Percentiles rank a stretch among this genome's conserved stretches.
Evolutionary conservation across 2,113 vertebrate genomes (phyloP).

Genomic region (Eonycteris spelaea): DNA sequence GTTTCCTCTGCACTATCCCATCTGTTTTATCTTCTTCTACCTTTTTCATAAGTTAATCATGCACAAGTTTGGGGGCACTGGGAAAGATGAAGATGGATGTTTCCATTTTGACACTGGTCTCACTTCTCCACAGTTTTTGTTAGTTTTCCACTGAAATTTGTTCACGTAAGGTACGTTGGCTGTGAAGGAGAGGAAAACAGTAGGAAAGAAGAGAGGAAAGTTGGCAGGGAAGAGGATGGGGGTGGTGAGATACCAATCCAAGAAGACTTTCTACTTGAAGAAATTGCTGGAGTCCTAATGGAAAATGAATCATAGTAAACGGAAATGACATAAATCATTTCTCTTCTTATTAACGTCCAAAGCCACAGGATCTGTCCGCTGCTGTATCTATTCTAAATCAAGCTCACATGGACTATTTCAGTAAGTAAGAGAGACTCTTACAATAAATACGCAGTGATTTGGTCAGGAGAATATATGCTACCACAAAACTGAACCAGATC

Average conservation of each 20-base stretch:
- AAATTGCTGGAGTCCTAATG: neutral
- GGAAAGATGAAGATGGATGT: neutral
- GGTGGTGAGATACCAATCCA: neutral
- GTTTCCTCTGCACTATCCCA: neutral
- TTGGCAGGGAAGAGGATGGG: neutral
- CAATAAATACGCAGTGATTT: slow-evolving; percentile 54
- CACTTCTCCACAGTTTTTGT: neutral
- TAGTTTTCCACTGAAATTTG: neutral
- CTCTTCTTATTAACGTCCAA: slow-evolving; percentile 40
- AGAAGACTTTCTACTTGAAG: slow-evolving; percentile 8
- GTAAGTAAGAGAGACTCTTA: slow-evolving; percentile 45
- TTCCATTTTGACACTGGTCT: neutral
- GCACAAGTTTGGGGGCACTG: neutral
- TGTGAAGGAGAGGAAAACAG: neutral
- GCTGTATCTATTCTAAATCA: slow-evolving; percentile 58
- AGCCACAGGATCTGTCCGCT: neutral
- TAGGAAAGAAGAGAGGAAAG: neutral
- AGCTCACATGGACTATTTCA: slow-evolving; percentile 48
- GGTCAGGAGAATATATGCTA: slow-evolving; percentile 8
- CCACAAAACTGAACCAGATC: slow-evolving; percentile 13
- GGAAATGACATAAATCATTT: slow-evolving; percentile 48
- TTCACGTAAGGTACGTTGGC: neutral
- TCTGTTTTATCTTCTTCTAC: neutral
- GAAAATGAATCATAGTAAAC: slow-evolving; percentile 58
- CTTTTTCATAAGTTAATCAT: neutral